Percentiles rank a stretch among this genome's conserved stretches.
phyloP scores from a whole-genome alignment of 2,888 invertebrate species.

The Erpobdella octoculata region DNA sequence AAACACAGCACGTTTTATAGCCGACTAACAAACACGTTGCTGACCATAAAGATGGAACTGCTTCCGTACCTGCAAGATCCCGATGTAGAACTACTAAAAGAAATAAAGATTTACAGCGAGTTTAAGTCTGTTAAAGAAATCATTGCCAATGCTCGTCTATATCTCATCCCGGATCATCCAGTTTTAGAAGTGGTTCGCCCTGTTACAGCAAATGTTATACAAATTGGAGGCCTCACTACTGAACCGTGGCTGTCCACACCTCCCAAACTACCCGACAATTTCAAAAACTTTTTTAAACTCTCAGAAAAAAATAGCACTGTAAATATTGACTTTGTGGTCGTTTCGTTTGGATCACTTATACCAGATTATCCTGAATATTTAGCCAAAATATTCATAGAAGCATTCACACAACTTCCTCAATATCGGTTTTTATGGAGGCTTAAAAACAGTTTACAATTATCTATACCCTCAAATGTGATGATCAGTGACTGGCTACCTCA shows the following conservation, averaged over 20 bases:
- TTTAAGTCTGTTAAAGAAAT: conserved; percentile 24
- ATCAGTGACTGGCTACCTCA: conserved; percentile 52
- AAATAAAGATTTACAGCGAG: conserved; percentile 22
- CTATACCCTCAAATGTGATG: conserved; percentile 43
- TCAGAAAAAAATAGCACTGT: neutral
- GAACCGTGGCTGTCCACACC: neutral
- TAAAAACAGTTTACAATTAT: neutral
- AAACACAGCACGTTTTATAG: conserved; percentile 9
- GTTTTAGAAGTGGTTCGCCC: conserved; percentile 18
- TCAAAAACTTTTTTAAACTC: too few relatives aligned
- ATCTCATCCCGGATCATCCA: conserved; percentile 12
- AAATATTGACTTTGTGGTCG: conserved; percentile 4
- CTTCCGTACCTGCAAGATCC: neutral
- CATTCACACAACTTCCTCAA: conserved; percentile 23
- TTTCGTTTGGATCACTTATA: conserved; percentile 26
- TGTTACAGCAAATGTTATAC: conserved; percentile 24
- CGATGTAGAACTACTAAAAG: neutral
- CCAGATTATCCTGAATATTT: neutral
- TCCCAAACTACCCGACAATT: conserved; percentile 11
- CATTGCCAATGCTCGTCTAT: conserved; percentile 18
- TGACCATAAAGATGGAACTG: neutral
- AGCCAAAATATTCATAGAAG: conserved; percentile 12
- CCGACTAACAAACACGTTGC: conserved; percentile 2
- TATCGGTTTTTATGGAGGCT: conserved; percentile 24
- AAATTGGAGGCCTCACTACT: conserved; percentile 27